These are phyloP conservation scores for Rousettus madagascariensis DNA, from an alignment of 2,797 vertebrate genomes.

Conservation along the genomic window DNA sequence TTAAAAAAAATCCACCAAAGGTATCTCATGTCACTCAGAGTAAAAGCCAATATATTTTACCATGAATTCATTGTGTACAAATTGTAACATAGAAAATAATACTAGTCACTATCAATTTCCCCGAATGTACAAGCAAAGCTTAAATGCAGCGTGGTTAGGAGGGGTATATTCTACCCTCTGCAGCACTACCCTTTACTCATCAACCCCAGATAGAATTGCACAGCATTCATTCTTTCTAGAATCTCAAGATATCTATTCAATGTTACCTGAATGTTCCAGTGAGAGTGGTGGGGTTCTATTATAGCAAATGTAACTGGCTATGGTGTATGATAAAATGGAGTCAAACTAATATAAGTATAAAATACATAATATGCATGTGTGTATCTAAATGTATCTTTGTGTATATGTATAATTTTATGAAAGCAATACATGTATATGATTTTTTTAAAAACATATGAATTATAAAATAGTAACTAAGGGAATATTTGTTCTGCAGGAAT, in stretches of 20 bases:
- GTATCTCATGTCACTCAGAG: not conserved
- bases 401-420: not conserved
- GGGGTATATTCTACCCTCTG: fast-evolving
- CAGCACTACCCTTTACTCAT: not conserved
- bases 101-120: not conserved
- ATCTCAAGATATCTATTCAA: not conserved
- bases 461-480: not conserved
- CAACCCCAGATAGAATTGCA: not conserved
- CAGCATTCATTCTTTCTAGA: not conserved
- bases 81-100: not conserved
- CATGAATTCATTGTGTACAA: not conserved
- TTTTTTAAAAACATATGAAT: not conserved
- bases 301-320: not conserved
- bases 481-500: not conserved
- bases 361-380: not conserved
- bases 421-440: not conserved
- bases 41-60: not conserved
- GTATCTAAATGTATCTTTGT: not conserved
- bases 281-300: not conserved
- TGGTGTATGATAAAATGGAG: not conserved
- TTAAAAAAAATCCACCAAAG: constrained; percentile 5
- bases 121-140: not conserved
- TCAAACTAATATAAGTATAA: not conserved
- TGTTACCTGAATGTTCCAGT: not conserved
- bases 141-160: not conserved